Evolutionary conservation across 2,113 vertebrate genomes (phyloP).

Genomic region (Xenopus laevis): DNA sequence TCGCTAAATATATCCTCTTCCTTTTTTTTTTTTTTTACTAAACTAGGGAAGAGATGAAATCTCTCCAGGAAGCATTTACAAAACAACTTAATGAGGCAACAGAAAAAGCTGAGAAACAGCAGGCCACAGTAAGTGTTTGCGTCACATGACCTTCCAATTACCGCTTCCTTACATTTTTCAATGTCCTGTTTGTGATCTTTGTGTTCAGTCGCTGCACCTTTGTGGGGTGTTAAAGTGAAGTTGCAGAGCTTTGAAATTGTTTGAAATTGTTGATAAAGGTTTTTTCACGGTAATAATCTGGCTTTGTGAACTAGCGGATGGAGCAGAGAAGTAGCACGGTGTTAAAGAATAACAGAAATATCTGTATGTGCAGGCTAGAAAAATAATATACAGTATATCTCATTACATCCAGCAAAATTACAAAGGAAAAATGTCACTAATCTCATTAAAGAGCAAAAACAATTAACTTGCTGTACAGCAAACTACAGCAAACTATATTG

Average conservation of each 20-base stretch:
- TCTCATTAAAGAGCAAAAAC: no score
- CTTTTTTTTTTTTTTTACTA: slow-evolving; percentile 58
- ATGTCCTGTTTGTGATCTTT: slow-evolving; percentile 34
- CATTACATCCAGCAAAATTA: slow-evolving; percentile 8
- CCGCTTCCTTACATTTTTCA: slow-evolving; percentile 17
- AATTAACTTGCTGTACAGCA: no score
- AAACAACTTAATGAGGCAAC: slow-evolving; percentile 92
- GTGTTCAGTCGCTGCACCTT: slow-evolving; percentile 24
- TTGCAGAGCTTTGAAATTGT: slow-evolving; percentile 17
- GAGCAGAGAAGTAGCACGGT: background rate
- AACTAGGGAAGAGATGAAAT: slow-evolving; percentile 93
- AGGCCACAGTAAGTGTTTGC: slow-evolving; percentile 83
- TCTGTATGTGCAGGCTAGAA: background rate
- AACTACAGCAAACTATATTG: no score
- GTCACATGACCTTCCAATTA: slow-evolving; percentile 32
- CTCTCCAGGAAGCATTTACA: slow-evolving; percentile 89
- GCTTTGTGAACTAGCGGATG: slow-evolving; percentile 14
- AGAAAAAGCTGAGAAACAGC: slow-evolving; percentile 90
- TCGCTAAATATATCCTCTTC: slow-evolving; percentile 50
- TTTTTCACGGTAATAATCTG: slow-evolving; percentile 19
- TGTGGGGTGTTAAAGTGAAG: slow-evolving; percentile 29
- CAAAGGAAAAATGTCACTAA: no score
- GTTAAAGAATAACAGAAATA: slow-evolving; percentile 14
- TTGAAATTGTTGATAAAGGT: slow-evolving; percentile 28
- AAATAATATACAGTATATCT: background rate